A percentile compares a stretch with the other conserved stretches of the same genome.
Evolutionary conservation across 2,797 vertebrate genomes (phyloP).

Genomic region (Liparis tanakae): DNA sequence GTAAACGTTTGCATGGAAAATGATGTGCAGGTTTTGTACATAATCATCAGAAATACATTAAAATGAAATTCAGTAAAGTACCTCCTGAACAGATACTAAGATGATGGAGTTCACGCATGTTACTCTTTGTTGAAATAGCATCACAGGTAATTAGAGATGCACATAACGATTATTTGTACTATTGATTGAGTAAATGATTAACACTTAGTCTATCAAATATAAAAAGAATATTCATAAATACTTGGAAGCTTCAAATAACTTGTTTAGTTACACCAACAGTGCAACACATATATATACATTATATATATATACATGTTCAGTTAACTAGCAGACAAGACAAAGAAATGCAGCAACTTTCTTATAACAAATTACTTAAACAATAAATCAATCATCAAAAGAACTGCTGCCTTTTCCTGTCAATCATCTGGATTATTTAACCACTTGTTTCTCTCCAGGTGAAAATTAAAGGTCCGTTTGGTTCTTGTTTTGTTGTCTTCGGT

Average conservation of each 20-base stretch:
- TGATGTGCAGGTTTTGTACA: neutral
- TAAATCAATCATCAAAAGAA: neutral
- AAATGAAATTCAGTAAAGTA: neutral
- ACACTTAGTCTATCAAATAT: neutral
- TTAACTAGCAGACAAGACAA: neutral
- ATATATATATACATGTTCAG: neutral
- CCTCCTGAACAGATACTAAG: neutral
- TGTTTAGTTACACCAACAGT: neutral
- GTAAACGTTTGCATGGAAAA: neutral
- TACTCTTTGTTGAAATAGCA: neutral
- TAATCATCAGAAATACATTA: neutral
- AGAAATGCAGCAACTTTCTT: neutral
- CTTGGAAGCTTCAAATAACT: neutral
- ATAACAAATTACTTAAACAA: neutral
- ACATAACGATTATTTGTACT: neutral
- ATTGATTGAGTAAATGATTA: neutral
- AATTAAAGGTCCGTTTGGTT: neutral
- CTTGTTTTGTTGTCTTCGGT: too few species aligned
- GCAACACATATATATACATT: neutral
- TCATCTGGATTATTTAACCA: neutral
- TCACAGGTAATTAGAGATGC: neutral
- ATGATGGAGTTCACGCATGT: neutral
- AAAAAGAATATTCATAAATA: neutral
- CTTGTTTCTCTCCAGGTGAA: neutral
- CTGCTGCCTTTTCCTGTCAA: neutral